Conservation (phyloP, 2,888 invertebrate species). For the Diploptera punctata region DNA sequence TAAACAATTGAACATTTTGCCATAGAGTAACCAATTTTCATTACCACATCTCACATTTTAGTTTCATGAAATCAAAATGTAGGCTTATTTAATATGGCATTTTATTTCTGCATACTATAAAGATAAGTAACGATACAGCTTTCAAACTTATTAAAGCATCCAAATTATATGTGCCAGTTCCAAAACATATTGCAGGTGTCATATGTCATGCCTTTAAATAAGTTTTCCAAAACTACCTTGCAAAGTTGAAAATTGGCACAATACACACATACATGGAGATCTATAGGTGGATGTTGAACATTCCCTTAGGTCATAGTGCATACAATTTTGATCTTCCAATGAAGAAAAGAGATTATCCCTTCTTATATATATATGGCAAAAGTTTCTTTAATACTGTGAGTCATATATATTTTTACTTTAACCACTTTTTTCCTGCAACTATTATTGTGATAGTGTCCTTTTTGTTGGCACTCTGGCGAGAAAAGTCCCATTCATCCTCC, state of each 20-base stretch:
- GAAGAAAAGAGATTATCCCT: slow-evolving; percentile 25
- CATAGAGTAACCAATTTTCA: no score
- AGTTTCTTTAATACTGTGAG: slow-evolving; percentile 33
- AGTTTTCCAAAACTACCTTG: slow-evolving; percentile 26
- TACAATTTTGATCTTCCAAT: slow-evolving; percentile 36
- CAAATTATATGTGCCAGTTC: no score
- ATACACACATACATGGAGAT: slow-evolving; percentile 37
- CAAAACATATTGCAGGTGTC: neutral
- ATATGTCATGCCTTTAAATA: slow-evolving; percentile 20
- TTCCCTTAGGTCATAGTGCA: slow-evolving; percentile 31
- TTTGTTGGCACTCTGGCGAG: slow-evolving; percentile 45
- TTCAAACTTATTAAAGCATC: no score
- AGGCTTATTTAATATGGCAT: no score
- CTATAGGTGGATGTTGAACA: slow-evolving; percentile 20
- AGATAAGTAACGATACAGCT: no score
- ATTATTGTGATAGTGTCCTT: slow-evolving; percentile 31
- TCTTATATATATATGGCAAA: slow-evolving; percentile 13
- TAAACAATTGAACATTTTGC: no score
- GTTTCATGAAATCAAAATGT: no score
- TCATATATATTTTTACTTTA: slow-evolving; percentile 36
- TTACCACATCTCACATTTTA: no score
- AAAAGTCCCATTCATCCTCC: slow-evolving; percentile 25
- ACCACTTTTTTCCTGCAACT: slow-evolving; percentile 33
- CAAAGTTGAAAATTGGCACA: slow-evolving; percentile 39
- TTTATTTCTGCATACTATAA: no score